phyloP scores from a whole-genome alignment of 2,797 vertebrate genomes.

The Clarias pachynema region DNA sequence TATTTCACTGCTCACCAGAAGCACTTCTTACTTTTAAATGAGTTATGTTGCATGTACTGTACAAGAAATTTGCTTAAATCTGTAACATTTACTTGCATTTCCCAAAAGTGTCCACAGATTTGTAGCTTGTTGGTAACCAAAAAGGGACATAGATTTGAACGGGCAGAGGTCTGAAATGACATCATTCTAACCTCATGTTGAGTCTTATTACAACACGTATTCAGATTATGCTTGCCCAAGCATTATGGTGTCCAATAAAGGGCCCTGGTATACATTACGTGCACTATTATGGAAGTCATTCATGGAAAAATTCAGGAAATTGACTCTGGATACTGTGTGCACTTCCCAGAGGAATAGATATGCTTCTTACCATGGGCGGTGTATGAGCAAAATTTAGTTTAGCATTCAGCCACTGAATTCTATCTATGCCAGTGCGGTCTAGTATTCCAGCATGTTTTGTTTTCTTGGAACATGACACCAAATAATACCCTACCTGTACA shows the following conservation, averaged over 20 bases:
- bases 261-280: background rate
- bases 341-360: background rate
- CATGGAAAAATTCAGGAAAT: background rate
- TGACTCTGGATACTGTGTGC: background rate
- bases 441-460: background rate
- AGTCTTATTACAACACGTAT: background rate
- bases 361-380: background rate
- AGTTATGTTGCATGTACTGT: background rate
- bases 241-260: background rate
- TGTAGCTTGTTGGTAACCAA: background rate
- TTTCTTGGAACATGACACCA: background rate
- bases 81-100: background rate
- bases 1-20: background rate
- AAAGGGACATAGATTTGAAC: background rate
- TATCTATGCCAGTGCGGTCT: background rate
- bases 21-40: background rate
- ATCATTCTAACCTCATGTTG: background rate
- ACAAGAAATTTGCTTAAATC: background rate
- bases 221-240: background rate
- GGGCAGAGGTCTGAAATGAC: background rate
- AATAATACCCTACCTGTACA: background rate
- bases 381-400: background rate
- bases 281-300: background rate
- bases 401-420: background rate
- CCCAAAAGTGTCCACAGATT: background rate